Base-by-base conservation (phyloP, 2,797 vertebrate genomes). In the Cynopterus sphinx region DNA sequence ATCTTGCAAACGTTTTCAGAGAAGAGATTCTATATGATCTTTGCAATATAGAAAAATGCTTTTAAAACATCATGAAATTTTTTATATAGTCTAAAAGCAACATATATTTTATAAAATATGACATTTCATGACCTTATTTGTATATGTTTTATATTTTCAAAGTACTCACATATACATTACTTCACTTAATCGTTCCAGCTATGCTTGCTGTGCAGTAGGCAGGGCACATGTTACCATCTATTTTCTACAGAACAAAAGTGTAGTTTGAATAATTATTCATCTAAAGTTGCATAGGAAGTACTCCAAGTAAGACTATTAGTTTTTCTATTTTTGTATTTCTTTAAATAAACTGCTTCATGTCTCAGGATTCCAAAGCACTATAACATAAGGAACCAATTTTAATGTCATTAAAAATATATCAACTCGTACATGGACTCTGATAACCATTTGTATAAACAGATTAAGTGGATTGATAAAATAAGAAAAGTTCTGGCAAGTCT, bases 1-100 rank as follows among this genome's bases (percentile, higher is more conserved):
- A 97, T 89, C 77, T 53, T 39, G 49, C 71, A 41, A 53, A 75
- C 21, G 16, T 96, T 96, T 86, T 65, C 90, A 90, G 70, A 91
- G 19, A 81, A 15, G 46, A 93, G 61, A 39, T 55, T 26, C 61
- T 70, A 17, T 17, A 70, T 53, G 41, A 49, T 65, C 41, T 88
- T 87, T 61, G 46, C 77, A 24, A 88, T 88, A 9, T 12, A 83
- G 46, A 86, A 78, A 85, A 83, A 63, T 49, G 39, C 17, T 70
- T 22, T 17, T 5, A 93, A 26, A 75, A 77, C 13, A 21, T 9
- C 79, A 67, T 2, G 2, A 57, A 73, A 71, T 53, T 65, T 57
- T 28, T 67, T 49, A 22, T 28, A 22, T 2, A 77, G 36, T 9
- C 74, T 78, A 67, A 90, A 94, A 84, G 51, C 5, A 77, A 26